These are phyloP conservation scores for Eulacestoma nigropectus DNA, from an alignment of 2,113 vertebrate genomes.

Conservation along the genomic window DNA sequence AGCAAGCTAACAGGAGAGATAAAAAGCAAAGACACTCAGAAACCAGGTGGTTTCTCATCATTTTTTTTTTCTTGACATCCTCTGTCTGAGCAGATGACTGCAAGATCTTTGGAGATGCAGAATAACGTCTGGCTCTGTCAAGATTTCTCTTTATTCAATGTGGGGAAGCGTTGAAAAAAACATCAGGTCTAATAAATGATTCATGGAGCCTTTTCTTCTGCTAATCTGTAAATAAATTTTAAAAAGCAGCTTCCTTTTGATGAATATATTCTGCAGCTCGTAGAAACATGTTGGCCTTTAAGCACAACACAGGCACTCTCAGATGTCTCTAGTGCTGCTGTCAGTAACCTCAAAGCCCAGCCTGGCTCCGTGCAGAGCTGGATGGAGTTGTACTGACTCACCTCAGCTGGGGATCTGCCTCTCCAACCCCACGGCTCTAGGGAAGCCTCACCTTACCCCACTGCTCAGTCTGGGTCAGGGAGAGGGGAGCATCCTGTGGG, in stretches of 20 bases:
- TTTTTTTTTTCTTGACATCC: not conserved
- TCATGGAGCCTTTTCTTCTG: slow-evolving; percentile 55
- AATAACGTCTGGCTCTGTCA: slow-evolving; percentile 23
- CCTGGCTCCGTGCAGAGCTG: not conserved
- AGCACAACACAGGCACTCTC: not conserved
- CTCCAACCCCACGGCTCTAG: accelerated
- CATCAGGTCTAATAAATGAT: slow-evolving; percentile 64
- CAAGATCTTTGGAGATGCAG: not conserved
- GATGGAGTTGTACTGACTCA: not conserved
- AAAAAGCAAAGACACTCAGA: slow-evolving; percentile 22
- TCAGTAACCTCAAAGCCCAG: not conserved
- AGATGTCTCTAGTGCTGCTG: not conserved
- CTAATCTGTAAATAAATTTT: slow-evolving; percentile 67
- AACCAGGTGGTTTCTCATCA: slow-evolving; percentile 5
- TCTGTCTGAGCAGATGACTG: not conserved
- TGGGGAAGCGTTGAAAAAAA: not conserved
- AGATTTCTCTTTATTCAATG: slow-evolving; percentile 39
- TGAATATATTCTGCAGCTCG: slow-evolving; percentile 56
- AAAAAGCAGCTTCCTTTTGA: slow-evolving; percentile 57
- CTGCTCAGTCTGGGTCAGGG: not conserved
- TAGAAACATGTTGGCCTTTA: slow-evolving; percentile 43
- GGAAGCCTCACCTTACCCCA: not conserved
- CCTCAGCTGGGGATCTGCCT: not conserved
- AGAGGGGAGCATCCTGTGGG: not conserved
- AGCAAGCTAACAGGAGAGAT: not conserved